A percentile compares a stretch with the other conserved stretches of the same genome.
phyloP scores from a whole-genome alignment of 2,113 vertebrate genomes.

The Rhinolophus ferrumequinum region DNA sequence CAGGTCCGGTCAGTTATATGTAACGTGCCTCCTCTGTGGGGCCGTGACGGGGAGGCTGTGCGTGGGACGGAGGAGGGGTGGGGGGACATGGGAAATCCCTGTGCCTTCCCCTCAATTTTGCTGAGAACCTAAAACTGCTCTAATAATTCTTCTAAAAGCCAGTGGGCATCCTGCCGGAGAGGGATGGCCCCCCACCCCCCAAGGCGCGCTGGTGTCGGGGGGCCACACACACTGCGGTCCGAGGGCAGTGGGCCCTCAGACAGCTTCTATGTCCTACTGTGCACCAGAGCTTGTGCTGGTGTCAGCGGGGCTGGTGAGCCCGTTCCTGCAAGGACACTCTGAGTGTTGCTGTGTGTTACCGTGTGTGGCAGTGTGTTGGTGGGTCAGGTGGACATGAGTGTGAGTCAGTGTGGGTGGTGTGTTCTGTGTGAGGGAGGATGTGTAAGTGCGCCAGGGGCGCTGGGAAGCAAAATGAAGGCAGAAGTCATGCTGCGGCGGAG shows the following conservation, averaged over 20 bases:
- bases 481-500: conserved; percentile 29
- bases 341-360: too few species aligned
- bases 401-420: neutral
- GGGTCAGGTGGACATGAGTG: neutral
- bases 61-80: too few species aligned
- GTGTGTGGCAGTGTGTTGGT: neutral
- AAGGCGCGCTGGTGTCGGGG: neutral
- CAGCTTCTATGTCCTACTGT: too few species aligned
- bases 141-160: neutral
- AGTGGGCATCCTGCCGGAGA: neutral
- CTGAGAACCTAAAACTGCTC: neutral
- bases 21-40: neutral
- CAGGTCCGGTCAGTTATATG: accelerated
- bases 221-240: neutral
- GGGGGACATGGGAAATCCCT: neutral
- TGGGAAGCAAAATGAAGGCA: conserved; percentile 26
- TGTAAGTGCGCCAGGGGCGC: neutral
- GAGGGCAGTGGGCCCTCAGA: too few species aligned
- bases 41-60: too few species aligned
- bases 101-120: neutral
- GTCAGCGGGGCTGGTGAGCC: too few species aligned
- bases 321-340: too few species aligned
- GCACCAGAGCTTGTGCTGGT: too few species aligned
- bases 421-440: neutral
- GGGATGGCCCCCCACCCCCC: neutral